Percentiles rank a stretch among this genome's conserved stretches.
phyloP scores from a whole-genome alignment of 2,797 vertebrate species.

The Alectoris magna region DNA sequence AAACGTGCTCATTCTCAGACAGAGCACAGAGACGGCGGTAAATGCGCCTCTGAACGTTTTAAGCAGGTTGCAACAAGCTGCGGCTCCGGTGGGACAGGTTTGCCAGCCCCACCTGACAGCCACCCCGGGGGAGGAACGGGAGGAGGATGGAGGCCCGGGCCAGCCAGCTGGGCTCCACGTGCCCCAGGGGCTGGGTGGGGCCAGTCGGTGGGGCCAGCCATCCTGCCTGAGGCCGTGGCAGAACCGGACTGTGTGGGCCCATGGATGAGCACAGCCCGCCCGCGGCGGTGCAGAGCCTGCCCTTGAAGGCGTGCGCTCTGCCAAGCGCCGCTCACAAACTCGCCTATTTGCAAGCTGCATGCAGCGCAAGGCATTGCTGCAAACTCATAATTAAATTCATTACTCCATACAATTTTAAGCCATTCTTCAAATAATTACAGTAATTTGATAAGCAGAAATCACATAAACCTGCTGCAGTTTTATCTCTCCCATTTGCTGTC shows the following conservation, averaged over 20 bases:
- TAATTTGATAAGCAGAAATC: constrained; percentile 78
- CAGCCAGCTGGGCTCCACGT: neutral
- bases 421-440: constrained; percentile 78
- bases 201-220: neutral
- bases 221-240: neutral
- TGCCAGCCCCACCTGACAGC: constrained; percentile 20
- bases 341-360: constrained; percentile 42
- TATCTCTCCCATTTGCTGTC: constrained; percentile 75
- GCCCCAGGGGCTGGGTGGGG: neutral
- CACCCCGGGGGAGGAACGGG: neutral
- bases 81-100: constrained; percentile 27
- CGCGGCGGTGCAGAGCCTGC: neutral
- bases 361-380: constrained; percentile 56
- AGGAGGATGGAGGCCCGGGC: neutral
- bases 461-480: constrained; percentile 75
- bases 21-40: neutral
- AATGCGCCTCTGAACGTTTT: neutral
- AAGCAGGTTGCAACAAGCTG: constrained; percentile 40
- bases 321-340: constrained; percentile 22
- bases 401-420: constrained; percentile 74
- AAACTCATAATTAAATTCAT: constrained; percentile 77
- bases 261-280: neutral
- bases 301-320: neutral
- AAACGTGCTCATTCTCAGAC: neutral
- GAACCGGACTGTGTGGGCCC: neutral